These are phyloP conservation scores for Lontra canadensis DNA, from an alignment of 2,113 vertebrate genomes.

Conservation along the genomic window DNA sequence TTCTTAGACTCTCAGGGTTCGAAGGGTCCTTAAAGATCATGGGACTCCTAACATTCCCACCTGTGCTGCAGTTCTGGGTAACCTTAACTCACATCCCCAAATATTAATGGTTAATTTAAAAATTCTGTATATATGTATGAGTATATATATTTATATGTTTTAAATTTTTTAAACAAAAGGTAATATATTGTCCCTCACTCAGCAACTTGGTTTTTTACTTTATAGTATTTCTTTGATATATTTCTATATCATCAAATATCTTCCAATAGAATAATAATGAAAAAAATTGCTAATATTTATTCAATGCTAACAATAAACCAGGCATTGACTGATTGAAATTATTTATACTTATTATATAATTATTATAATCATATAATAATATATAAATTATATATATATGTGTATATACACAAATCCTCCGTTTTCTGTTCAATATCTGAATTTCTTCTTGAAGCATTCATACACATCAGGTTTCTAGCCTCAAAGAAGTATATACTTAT, in stretches of 20 bases:
- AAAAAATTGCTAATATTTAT: not conserved
- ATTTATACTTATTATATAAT: not conserved
- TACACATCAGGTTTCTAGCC: not conserved
- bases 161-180: not conserved
- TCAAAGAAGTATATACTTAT: too few relatives aligned
- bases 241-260: not conserved
- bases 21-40: not conserved
- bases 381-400: too few relatives aligned
- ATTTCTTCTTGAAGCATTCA: slow-evolving; percentile 20
- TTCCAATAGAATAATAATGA: not conserved
- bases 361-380: too few relatives aligned
- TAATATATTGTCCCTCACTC: not conserved
- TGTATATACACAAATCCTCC: not conserved
- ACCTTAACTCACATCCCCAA: not conserved
- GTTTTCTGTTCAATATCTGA: not conserved
- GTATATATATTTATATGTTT: not conserved
- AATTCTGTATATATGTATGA: not conserved
- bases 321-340: not conserved
- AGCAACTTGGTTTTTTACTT: not conserved
- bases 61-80: not conserved
- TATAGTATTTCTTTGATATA: not conserved
- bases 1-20: not conserved
- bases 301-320: not conserved
- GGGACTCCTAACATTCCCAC: not conserved
- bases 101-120: not conserved